A percentile compares a stretch with the other conserved stretches of the same genome.
phyloP scores from a whole-genome alignment of 2,888 invertebrate genomes.

The Parnassius glacialis region DNA sequence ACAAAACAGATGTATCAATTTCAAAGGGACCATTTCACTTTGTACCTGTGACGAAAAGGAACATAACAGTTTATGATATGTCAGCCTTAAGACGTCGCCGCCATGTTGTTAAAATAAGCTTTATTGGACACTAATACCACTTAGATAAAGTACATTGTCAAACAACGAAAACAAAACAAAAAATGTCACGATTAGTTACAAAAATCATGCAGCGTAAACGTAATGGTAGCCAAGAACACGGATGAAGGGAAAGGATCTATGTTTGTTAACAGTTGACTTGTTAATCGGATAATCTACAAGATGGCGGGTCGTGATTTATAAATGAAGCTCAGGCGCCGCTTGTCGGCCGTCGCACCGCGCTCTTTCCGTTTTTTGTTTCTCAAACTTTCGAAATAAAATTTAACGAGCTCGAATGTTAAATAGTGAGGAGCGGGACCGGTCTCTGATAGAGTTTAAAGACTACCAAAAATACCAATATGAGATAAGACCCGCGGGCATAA shows the following conservation, averaged over 20 bases:
- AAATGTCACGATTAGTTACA: slow-evolving; percentile 30
- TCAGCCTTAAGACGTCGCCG: neutral
- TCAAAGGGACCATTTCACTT: slow-evolving; percentile 46
- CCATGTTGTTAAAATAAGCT: slow-evolving; percentile 31
- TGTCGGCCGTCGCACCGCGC: slow-evolving; percentile 41
- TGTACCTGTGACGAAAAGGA: slow-evolving; percentile 42
- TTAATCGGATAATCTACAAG: slow-evolving; percentile 71
- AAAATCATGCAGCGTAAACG: slow-evolving; percentile 56
- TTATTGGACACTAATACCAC: slow-evolving; percentile 1
- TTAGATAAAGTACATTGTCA: slow-evolving; percentile 10
- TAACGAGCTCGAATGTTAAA: slow-evolving; percentile 27
- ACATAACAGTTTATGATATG: slow-evolving; percentile 38
- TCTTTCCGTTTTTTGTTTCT: slow-evolving; percentile 42
- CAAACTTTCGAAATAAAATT: slow-evolving; percentile 48
- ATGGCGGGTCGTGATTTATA: slow-evolving; percentile 67
- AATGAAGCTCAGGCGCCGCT: slow-evolving; percentile 64
- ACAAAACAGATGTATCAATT: slow-evolving; percentile 46
- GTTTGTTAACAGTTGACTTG: slow-evolving; percentile 63
- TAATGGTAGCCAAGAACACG: slow-evolving; percentile 55
- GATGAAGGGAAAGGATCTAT: slow-evolving; percentile 46
- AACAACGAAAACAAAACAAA: neutral
- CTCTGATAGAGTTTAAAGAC: slow-evolving; percentile 9
- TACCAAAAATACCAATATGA: slow-evolving; percentile 20
- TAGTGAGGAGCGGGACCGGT: slow-evolving; percentile 24
- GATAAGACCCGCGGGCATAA: slow-evolving; percentile 10